phyloP scores from a whole-genome alignment of 2,113 vertebrate genomes.

The Cercopithecus mona region DNA sequence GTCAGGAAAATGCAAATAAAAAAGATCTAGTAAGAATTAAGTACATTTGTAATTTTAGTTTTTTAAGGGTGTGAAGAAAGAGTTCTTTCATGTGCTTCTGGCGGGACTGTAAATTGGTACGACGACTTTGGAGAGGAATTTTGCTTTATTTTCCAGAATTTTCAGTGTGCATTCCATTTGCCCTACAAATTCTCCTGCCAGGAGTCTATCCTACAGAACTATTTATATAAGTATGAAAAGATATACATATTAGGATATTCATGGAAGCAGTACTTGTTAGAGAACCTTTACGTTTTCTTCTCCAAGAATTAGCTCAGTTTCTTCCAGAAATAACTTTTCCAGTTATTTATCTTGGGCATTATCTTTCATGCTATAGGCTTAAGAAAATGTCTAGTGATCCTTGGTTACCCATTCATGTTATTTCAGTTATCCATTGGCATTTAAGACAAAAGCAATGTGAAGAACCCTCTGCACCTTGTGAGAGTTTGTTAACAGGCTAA shows the following conservation, averaged over 20 bases:
- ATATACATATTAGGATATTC: background rate
- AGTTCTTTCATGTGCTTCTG: background rate
- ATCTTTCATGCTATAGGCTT: background rate
- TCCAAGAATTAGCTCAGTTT: constrained; percentile 25
- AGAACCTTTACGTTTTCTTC: constrained; percentile 15
- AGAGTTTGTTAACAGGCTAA: background rate
- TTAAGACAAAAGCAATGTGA: background rate
- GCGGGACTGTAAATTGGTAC: background rate
- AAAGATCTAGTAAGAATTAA: background rate
- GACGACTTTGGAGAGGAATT: background rate
- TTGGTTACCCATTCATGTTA: background rate
- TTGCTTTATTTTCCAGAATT: background rate
- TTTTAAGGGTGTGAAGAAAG: background rate
- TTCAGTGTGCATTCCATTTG: background rate
- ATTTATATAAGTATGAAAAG: background rate
- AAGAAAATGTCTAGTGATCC: background rate
- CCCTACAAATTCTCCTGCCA: constrained; percentile 3
- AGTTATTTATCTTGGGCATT: constrained; percentile 14
- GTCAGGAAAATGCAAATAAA: background rate
- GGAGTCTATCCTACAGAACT: constrained; percentile 17
- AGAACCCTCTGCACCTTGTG: background rate
- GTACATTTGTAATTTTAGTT: background rate
- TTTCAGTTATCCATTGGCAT: background rate
- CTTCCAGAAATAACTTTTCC: background rate
- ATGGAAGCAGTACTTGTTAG: background rate